These are phyloP conservation scores for Saxidomus purpurata DNA, from an alignment of 1,140 invertebrate species.

Conservation along the genomic window DNA sequence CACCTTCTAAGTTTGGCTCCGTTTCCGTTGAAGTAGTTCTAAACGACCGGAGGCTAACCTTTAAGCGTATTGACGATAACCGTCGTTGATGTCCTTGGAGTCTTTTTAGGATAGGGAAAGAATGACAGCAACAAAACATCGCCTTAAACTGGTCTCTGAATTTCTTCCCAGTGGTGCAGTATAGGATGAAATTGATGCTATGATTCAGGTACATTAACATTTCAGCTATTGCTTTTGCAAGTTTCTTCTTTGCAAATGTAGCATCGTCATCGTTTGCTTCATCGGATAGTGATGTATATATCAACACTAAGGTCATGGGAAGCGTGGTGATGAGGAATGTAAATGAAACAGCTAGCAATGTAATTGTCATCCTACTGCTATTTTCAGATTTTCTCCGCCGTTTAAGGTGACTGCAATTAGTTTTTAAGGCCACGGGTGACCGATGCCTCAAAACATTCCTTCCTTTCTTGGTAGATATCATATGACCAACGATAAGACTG, in stretches of 20 bases:
- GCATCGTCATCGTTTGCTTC: conserved; percentile 62
- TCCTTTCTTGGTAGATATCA: conserved; percentile 61
- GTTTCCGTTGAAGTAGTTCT: too few species aligned
- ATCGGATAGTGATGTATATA: conserved; percentile 75
- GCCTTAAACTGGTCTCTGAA: conserved; percentile 80
- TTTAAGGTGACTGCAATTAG: neutral
- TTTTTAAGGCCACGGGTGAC: neutral
- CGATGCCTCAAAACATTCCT: conserved; percentile 44
- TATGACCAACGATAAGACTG: conserved; percentile 77
- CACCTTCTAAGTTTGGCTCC: too few species aligned
- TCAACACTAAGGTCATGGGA: too few species aligned
- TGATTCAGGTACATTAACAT: conserved; percentile 85
- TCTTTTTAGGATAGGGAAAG: too few species aligned
- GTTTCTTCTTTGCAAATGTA: conserved; percentile 32
- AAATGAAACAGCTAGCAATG: too few species aligned
- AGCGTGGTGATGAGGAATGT: conserved; percentile 77
- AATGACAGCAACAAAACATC: too few species aligned
- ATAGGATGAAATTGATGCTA: conserved; percentile 85
- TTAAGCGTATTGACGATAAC: too few species aligned
- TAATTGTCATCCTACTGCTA: conserved; percentile 73
- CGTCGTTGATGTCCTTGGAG: too few species aligned
- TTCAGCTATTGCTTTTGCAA: conserved; percentile 75
- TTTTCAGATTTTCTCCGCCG: neutral
- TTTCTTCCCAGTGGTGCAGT: conserved; percentile 84
- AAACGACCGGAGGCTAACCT: too few species aligned